phyloP scores from a whole-genome alignment of 2,888 invertebrate species.

The Drosophila nr. perissopoda region DNA sequence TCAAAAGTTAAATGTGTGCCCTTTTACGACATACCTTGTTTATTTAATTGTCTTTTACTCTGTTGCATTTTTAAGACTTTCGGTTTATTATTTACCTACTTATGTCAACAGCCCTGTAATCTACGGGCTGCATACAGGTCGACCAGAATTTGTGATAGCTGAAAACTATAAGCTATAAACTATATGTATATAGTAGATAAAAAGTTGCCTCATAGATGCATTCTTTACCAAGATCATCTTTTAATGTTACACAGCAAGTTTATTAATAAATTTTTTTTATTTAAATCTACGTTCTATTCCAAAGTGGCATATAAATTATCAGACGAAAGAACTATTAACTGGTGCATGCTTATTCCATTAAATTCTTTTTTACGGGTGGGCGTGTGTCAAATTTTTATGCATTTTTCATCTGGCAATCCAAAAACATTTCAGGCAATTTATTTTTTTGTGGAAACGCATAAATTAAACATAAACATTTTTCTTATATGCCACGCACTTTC shows the following conservation, averaged over 20 bases:
- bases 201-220: constrained; percentile 8
- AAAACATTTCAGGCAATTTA: constrained; percentile 50
- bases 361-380: constrained; percentile 48
- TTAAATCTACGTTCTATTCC: constrained; percentile 20
- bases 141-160: constrained; percentile 15
- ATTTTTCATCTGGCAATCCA: constrained; percentile 46
- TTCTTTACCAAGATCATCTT: constrained; percentile 13
- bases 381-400: constrained; percentile 56
- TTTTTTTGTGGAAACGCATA: constrained; percentile 44
- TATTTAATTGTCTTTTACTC: constrained; percentile 77
- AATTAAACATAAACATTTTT: constrained; percentile 53
- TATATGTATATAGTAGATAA: constrained; percentile 10
- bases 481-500: constrained; percentile 32
- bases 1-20: constrained; percentile 64
- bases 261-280: constrained; percentile 8
- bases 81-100: constrained; percentile 55
- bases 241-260: constrained; percentile 6
- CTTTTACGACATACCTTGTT: constrained; percentile 69
- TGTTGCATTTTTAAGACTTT: constrained; percentile 48
- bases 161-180: constrained; percentile 5
- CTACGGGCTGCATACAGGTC: background rate
- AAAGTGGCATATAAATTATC: constrained; percentile 71
- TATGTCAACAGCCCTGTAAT: constrained; percentile 51
- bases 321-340: constrained; percentile 41
- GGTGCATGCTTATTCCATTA: constrained; percentile 55